Evolutionary conservation across 2,113 vertebrate genomes (phyloP).

Genomic region (Pygoscelis antarcticus): DNA sequence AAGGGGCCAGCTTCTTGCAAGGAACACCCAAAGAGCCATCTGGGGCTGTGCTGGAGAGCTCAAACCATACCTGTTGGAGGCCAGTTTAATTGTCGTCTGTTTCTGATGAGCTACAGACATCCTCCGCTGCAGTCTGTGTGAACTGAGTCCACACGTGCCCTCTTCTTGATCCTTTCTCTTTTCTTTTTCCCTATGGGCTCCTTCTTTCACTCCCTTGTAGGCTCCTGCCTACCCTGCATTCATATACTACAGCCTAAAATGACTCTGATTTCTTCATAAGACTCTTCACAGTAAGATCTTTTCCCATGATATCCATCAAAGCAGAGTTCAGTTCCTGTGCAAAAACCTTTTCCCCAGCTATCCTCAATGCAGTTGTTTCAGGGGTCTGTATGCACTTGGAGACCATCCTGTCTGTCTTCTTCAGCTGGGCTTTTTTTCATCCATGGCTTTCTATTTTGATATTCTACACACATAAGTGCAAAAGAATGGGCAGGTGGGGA

Average conservation of each 20-base stretch:
- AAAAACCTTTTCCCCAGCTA: background rate
- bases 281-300: background rate
- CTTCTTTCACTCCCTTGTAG: background rate
- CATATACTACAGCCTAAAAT: background rate
- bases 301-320: background rate
- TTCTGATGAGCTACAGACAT: background rate
- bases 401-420: background rate
- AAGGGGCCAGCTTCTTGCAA: background rate
- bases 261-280: background rate
- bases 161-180: background rate
- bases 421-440: background rate
- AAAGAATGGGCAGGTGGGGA: background rate
- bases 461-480: background rate
- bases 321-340: background rate
- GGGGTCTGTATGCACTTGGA: background rate
- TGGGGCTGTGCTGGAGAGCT: background rate
- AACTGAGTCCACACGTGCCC: background rate
- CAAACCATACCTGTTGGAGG: background rate
- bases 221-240: background rate
- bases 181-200: background rate
- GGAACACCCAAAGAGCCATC: background rate
- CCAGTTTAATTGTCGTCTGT: background rate
- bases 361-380: background rate
- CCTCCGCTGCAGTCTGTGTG: background rate
- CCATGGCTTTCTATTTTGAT: background rate